A percentile compares a stretch with the other conserved stretches of the same genome.
These are phyloP conservation scores for Baronia brevicornis DNA, from an alignment of 2,888 invertebrate genomes.

Conservation along the genomic window DNA sequence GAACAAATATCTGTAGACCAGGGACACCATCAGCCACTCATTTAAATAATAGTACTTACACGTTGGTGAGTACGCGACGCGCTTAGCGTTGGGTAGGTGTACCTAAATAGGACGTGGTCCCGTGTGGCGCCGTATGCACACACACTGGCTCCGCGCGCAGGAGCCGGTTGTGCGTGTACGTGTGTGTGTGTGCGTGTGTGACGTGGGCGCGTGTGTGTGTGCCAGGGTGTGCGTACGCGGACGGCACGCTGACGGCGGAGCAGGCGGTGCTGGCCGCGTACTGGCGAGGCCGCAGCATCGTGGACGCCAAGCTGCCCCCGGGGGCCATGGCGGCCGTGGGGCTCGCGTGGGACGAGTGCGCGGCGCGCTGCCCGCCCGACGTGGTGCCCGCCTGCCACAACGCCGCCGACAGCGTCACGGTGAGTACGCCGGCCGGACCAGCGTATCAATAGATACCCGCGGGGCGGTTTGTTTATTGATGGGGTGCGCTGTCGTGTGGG, in stretches of 20 bases:
- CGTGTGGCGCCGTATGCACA: too few species aligned
- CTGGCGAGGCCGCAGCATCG: slow-evolving; percentile 91
- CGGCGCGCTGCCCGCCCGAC: slow-evolving; percentile 83
- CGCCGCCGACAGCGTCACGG: slow-evolving; percentile 92
- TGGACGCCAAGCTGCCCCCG: slow-evolving; percentile 81
- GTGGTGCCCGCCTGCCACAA: slow-evolving; percentile 96
- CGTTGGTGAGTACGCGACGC: too few species aligned
- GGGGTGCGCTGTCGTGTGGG: background rate
- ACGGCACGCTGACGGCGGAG: slow-evolving; percentile 94
- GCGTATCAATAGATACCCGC: too few species aligned
- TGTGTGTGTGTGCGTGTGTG: background rate
- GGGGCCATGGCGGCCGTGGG: slow-evolving; percentile 97
- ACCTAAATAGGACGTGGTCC: too few species aligned
- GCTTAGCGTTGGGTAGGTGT: slow-evolving; percentile 20
- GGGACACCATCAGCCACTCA: too few species aligned
- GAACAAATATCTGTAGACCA: too few species aligned
- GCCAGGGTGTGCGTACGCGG: slow-evolving; percentile 95
- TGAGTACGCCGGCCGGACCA: slow-evolving; percentile 19
- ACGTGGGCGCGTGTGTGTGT: background rate
- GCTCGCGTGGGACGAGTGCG: slow-evolving; percentile 89
- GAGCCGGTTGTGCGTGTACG: too few species aligned
- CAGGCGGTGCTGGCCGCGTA: slow-evolving; percentile 96
- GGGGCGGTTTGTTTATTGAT: too few species aligned
- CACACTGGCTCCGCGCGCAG: too few species aligned
- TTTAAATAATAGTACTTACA: too few species aligned